A percentile compares a stretch with the other conserved stretches of the same genome.
Conservation (phyloP, 1,140 invertebrate genomes). For the Drosophila arawakana region DNA sequence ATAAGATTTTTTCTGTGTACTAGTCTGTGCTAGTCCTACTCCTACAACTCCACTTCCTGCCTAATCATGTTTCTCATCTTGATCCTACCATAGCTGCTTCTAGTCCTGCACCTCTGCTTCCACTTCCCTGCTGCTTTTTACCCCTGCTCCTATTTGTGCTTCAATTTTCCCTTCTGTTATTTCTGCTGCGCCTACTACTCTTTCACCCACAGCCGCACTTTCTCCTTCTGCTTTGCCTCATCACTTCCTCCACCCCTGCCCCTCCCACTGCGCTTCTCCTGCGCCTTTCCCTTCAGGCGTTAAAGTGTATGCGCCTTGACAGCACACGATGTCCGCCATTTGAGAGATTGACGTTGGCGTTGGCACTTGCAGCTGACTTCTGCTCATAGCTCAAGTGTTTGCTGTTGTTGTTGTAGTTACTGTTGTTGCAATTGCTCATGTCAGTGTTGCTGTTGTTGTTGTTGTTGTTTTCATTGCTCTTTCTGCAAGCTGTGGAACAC, state of each 20-base stretch:
- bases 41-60: no score
- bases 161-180: not conserved
- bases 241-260: not conserved
- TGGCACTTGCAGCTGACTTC: conserved; percentile 13
- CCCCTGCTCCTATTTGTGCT: not conserved
- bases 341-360: conserved; percentile 47
- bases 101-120: not conserved
- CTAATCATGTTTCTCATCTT: not conserved
- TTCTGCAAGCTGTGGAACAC: conserved; percentile 51
- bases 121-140: not conserved
- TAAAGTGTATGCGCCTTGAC: conserved; percentile 34
- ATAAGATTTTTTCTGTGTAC: no score
- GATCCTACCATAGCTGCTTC: not conserved
- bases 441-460: conserved; percentile 20
- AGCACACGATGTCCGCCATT: conserved; percentile 36
- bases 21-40: no score
- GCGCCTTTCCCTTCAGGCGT: not conserved
- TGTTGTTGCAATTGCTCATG: conserved; percentile 3
- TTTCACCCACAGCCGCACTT: no score
- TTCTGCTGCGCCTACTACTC: no score
- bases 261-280: not conserved
- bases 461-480: conserved; percentile 34
- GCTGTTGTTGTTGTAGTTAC: conserved; percentile 24
- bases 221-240: not conserved
- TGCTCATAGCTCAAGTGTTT: conserved; percentile 52